Evolutionary conservation across 2,113 vertebrate genomes (phyloP).

Genomic region (Corynorhinus townsendii): DNA sequence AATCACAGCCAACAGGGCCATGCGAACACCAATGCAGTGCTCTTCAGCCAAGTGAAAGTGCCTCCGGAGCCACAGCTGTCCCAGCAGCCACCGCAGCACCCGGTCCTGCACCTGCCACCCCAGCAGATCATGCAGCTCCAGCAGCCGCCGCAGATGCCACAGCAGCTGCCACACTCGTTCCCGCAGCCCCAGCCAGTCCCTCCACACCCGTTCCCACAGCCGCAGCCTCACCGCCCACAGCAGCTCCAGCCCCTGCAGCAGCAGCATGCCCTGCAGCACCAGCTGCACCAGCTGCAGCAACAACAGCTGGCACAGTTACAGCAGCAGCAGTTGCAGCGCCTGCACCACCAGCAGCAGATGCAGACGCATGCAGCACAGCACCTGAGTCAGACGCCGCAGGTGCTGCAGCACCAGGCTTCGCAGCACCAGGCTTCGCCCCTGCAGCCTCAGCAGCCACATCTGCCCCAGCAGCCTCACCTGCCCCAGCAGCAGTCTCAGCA

Average conservation of each 20-base stretch:
- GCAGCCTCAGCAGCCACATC: slow-evolving; percentile 79
- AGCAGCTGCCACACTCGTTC: slow-evolving; percentile 81
- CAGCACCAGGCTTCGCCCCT: slow-evolving; percentile 83
- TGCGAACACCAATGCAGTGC: slow-evolving; percentile 79
- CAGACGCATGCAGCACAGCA: slow-evolving; percentile 57
- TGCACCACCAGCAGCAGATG: slow-evolving; percentile 84
- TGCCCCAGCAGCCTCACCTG: slow-evolving; percentile 50
- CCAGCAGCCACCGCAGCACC: slow-evolving; percentile 82
- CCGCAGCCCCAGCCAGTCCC: slow-evolving; percentile 56
- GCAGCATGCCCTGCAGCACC: slow-evolving; percentile 85
- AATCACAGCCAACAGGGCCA: slow-evolving; percentile 87
- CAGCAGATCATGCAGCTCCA: slow-evolving; percentile 82
- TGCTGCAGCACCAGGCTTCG: slow-evolving; percentile 82
- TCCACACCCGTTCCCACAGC: slow-evolving; percentile 81
- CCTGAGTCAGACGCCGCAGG: slow-evolving; percentile 73
- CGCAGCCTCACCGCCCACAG: slow-evolving; percentile 82
- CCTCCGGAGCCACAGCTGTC: slow-evolving; percentile 84
- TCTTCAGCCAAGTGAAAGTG: slow-evolving; percentile 83
- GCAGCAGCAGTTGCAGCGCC: slow-evolving; percentile 79
- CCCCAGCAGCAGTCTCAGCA: slow-evolving; percentile 75
- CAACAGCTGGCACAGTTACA: slow-evolving; percentile 81
- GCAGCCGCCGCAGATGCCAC: slow-evolving; percentile 81
- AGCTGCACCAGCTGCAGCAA: slow-evolving; percentile 82
- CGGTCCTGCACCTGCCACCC: slow-evolving; percentile 85
- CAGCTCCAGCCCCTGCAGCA: slow-evolving; percentile 86